These are phyloP conservation scores for Microcebus tavaratra DNA, from an alignment of 2,113 vertebrate genomes.

Conservation along the genomic window DNA sequence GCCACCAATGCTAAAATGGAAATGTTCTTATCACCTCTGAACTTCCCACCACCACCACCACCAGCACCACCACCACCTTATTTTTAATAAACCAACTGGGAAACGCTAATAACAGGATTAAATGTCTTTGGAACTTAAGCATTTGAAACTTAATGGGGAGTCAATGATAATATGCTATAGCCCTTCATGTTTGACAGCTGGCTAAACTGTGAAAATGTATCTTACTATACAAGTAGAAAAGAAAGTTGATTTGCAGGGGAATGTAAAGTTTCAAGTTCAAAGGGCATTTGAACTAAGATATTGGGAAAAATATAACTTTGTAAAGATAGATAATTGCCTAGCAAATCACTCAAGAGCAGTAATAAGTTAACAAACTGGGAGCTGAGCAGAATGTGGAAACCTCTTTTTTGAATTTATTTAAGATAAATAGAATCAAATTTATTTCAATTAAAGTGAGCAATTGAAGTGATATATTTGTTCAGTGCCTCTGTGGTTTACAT, in stretches of 20 bases:
- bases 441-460: background rate
- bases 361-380: background rate
- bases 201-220: background rate
- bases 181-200: rapidly evolving
- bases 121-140: background rate
- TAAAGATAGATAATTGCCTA: background rate
- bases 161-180: background rate
- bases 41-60: background rate
- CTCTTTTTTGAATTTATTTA: background rate
- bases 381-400: background rate
- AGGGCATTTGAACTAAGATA: background rate
- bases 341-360: background rate
- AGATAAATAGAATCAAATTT: background rate
- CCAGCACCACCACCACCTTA: background rate
- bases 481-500: background rate
- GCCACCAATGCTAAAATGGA: background rate
- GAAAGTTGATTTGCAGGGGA: background rate
- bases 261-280: background rate
- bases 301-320: background rate
- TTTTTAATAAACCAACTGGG: background rate
- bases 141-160: background rate
- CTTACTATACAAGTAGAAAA: background rate
- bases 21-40: background rate
- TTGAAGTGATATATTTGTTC: background rate
- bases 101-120: background rate